Evolutionary conservation across 2,797 vertebrate species (phyloP), one percentile per base, ranked within the genome.

Genomic region (Coendou prehensilis): DNA sequence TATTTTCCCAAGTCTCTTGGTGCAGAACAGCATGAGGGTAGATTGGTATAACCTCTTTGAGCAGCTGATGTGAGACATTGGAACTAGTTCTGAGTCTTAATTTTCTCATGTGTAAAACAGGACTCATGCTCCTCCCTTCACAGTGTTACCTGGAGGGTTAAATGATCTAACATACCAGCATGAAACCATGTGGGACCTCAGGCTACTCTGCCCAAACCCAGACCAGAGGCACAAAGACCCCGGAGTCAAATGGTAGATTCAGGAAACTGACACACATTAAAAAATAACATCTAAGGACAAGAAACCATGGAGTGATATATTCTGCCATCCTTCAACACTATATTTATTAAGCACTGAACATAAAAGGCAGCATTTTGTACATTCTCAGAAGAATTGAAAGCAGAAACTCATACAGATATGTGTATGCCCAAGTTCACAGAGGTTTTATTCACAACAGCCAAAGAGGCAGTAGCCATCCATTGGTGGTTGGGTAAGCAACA

Each of bases 351-450:
- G 71, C 57, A 26, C 37, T 41, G 22, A 18, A 22, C 76, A 9
- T 45, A 45, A 15, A 57, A 57, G 13, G 18, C 18, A 15, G 37
- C 14, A 15, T 69, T 45, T 30, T 7, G 52, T 17, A 18, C 23
- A 33, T 14, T 26, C 88, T 50, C 7, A 23, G 23, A 67, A 89
- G 15, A 11, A 57, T 0, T 5, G 11, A 10, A 45, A 69, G 17
- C 6, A 80, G n/a, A 80, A 45, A 22, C 17, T 23, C 30, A 20
- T 79, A 28, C 47, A 30, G 47, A 37, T 9, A 33, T 9, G 6
- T 14, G 23, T 8, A 14, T 7, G 6, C 1, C 61, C 2, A 1
- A 0, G 18, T 8, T 23, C 45, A 14, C 63, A 26, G 33, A 15
- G 56, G 23, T 2, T 33, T 17, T 30, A 5, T 61, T 45, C 76